A percentile compares a stretch with the other conserved stretches of the same genome.
Evolutionary conservation across 1,140 invertebrate species (phyloP).

Genomic region (Cyrtorhinus lividipennis): DNA sequence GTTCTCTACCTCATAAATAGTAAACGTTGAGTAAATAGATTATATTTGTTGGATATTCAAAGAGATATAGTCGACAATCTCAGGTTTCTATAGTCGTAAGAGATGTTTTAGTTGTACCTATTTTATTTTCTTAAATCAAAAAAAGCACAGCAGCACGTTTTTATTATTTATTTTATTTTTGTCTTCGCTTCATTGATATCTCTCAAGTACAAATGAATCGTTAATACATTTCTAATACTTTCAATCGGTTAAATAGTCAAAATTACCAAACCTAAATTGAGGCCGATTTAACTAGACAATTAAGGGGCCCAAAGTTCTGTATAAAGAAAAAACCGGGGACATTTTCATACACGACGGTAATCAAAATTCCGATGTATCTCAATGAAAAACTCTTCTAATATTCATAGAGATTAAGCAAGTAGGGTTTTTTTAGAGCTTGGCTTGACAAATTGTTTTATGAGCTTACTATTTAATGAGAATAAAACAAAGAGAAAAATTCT

Average conservation of each 20-base stretch:
- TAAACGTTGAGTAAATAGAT: constrained; percentile 12
- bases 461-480: not conserved
- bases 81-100: constrained; percentile 18
- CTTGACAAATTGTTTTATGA: not conserved
- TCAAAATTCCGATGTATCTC: too few relatives aligned
- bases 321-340: too few relatives aligned
- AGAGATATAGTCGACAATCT: constrained; percentile 19
- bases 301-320: too few relatives aligned
- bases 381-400: too few relatives aligned
- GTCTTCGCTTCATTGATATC: too few relatives aligned
- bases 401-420: not conserved
- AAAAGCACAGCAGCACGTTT: not conserved
- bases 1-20: constrained; percentile 15
- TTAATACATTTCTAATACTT: too few relatives aligned
- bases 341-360: too few relatives aligned
- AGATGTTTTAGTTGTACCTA: not conserved
- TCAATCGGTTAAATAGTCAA: too few relatives aligned
- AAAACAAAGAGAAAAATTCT: not conserved
- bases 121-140: not conserved
- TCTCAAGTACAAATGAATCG: too few relatives aligned
- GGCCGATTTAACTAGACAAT: too few relatives aligned
- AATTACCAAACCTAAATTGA: too few relatives aligned
- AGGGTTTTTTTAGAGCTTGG: not conserved
- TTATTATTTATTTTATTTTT: too few relatives aligned
- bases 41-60: constrained; percentile 16